A percentile compares a stretch with the other conserved stretches of the same genome.
Conservation (phyloP, 2,888 invertebrate genomes). For the Pollenia angustigena region DNA sequence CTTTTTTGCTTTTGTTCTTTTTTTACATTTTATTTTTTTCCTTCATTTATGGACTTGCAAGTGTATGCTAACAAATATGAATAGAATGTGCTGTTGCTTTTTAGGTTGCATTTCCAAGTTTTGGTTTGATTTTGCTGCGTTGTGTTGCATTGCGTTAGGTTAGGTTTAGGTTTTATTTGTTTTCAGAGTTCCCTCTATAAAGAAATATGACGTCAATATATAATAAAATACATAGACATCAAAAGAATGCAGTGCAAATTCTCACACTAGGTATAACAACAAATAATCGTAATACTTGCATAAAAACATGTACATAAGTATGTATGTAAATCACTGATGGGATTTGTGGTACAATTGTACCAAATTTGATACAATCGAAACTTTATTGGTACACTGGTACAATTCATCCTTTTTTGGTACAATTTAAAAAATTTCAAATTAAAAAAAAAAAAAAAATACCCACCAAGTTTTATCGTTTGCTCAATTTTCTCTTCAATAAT, state of each 20-base stretch:
- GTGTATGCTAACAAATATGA: neutral
- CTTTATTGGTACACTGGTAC: no score
- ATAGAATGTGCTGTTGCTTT: slow-evolving; percentile 23
- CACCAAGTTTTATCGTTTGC: no score
- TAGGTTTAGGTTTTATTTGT: slow-evolving; percentile 14
- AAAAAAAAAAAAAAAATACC: no score
- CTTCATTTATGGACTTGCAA: no score
- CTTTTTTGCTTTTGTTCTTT: neutral
- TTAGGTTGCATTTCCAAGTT: slow-evolving; percentile 28
- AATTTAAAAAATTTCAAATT: no score
- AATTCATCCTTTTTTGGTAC: no score
- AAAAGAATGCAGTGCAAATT: slow-evolving; percentile 38
- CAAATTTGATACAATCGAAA: no score
- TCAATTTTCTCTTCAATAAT: no score
- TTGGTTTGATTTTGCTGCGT: slow-evolving; percentile 29
- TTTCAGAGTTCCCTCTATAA: neutral
- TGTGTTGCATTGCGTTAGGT: slow-evolving; percentile 51
- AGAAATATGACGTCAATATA: slow-evolving; percentile 53
- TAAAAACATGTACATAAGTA: no score
- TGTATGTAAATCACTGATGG: no score
- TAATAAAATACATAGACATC: slow-evolving; percentile 20
- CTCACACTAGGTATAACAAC: neutral
- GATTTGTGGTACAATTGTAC: no score
- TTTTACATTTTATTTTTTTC: neutral
- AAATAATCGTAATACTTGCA: neutral